A percentile compares a stretch with the other conserved stretches of the same genome.
Conservation (phyloP, 2,888 invertebrate genomes). For the Ophion ventricosus region DNA sequence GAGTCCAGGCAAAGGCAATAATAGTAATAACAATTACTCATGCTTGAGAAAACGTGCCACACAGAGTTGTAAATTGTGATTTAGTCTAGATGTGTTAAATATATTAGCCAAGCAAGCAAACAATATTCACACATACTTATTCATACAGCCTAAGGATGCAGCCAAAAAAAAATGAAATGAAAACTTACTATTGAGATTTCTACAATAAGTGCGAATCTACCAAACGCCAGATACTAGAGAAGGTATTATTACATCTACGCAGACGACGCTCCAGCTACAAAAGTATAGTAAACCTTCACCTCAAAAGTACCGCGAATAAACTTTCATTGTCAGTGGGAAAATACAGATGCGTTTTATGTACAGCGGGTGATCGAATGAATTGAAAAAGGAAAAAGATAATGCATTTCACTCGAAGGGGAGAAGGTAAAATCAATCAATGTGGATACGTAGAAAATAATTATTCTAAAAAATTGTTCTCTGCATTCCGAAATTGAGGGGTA, state of each 20-base stretch:
- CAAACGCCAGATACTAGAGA: conserved; percentile 17
- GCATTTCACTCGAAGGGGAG: background rate
- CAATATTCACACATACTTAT: conserved; percentile 21
- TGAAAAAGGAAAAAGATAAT: background rate
- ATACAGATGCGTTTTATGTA: background rate
- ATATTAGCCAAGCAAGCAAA: conserved; percentile 26
- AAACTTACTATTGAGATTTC: conserved; percentile 34
- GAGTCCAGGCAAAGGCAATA: conserved; percentile 30
- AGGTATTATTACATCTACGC: conserved; percentile 3
- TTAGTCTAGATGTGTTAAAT: conserved; percentile 55
- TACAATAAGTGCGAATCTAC: conserved; percentile 43
- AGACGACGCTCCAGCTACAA: background rate
- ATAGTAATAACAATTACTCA: conserved; percentile 19
- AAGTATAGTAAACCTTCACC: conserved; percentile 14
- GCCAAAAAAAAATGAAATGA: conserved; percentile 43
- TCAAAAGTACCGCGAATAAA: background rate
- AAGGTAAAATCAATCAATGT: background rate
- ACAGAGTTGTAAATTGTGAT: conserved; percentile 67
- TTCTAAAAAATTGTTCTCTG: background rate
- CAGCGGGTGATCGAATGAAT: background rate
- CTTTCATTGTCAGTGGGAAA: background rate
- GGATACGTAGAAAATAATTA: background rate
- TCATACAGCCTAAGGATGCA: conserved; percentile 5
- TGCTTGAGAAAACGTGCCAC: conserved; percentile 65
- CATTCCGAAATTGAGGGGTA: background rate